Base-by-base conservation (phyloP, 2,113 vertebrate species). In the Triplophysa siluroides region DNA sequence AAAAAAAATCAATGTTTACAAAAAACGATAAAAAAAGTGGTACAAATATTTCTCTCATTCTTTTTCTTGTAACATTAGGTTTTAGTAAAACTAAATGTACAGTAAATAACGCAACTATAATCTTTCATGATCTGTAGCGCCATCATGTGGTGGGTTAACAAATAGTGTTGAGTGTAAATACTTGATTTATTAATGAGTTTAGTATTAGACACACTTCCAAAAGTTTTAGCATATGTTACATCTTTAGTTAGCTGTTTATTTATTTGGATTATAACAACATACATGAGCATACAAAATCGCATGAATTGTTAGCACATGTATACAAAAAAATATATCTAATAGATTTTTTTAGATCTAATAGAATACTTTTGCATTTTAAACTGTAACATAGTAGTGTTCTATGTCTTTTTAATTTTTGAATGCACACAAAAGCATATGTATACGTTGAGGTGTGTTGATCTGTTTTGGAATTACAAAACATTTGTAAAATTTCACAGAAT, bases 51-150 rank as follows among this genome's bases (percentile, higher is more conserved):
- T 38, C 6, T 38, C 33, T 38, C 6, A 38, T 38, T 38, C 33
- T 38, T 6, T 38, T 6, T 38, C 33, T 38, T 38, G 33, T 7
- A 7, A 38, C 33, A 38, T 38, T 38, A 38, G 33, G 33, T 38
- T 38, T 38, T 38, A 38, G 5, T 38, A 38, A 38, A 38, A 38
- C 29, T 29, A 29, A 29, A 29, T 29, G 33, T 38, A 38, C 5
- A 38, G 33, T 38, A 7, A 7, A 38, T 38, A 38, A 38, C 11
- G 2, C 11, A 14, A 50, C 7, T 50, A 13, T 50, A 4, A 4
- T 1, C 12, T 45, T 45, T 60, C 19, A n/a, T 63, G 56, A 62
- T 78, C 67, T 84, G 45, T 78, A 70, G 78, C 73, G 73, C 85
- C 85, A 84, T 65, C 85, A 2, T 80, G 80, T 54, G 82, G 62